Evolutionary conservation across 2,888 invertebrate genomes (phyloP), one percentile per base, ranked within the genome.

Genomic region (Eledona agricola): DNA sequence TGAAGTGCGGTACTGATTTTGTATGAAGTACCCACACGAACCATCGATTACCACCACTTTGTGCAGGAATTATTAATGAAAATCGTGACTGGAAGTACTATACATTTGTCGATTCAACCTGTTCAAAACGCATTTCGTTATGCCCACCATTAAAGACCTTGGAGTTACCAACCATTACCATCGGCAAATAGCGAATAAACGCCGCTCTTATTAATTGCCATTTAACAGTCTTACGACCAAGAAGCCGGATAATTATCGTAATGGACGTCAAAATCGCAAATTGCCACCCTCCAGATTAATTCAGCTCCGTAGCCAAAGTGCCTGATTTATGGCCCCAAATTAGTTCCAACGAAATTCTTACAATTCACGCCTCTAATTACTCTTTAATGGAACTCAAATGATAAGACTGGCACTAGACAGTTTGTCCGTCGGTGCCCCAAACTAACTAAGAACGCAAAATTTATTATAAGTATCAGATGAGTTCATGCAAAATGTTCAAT

Each of bases 131-230:
- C 12, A 35, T 35, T 20, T 22, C 35, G 22, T 35, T 35, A 6
- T 15, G 31, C 16, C 11, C 10, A 15, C 31, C 28, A 4, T 17
- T 2, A 16, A 12, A 32, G 9, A 12, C 32, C 32, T 32, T 35
- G 35, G 12, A 35, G 12, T 12, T 22, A 16, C 31, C 31, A 31
- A 16, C 31, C 31, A 31, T 19, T 35, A 22, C 20, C 20, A 35
- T 17, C 34, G 10, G 20, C 15, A 23, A 31, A 37, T 15, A 23
- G 37, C 22, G 15, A 37, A 37, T 35, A 20, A 38, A 35, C 13
- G 20, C 22, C 35, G 35, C 2, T 15, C 15, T 37, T 28, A 28
- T 40, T 40, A 40, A 40, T 40, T 40, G 40, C 26, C 17, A 16
- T 6, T 25, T 25, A 15, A 23, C 37, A 12, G 15, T 23, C 23